Evolutionary conservation across 1,140 invertebrate species (phyloP), one percentile per base, ranked within the genome.

Genomic region (Drosophila miranda): DNA sequence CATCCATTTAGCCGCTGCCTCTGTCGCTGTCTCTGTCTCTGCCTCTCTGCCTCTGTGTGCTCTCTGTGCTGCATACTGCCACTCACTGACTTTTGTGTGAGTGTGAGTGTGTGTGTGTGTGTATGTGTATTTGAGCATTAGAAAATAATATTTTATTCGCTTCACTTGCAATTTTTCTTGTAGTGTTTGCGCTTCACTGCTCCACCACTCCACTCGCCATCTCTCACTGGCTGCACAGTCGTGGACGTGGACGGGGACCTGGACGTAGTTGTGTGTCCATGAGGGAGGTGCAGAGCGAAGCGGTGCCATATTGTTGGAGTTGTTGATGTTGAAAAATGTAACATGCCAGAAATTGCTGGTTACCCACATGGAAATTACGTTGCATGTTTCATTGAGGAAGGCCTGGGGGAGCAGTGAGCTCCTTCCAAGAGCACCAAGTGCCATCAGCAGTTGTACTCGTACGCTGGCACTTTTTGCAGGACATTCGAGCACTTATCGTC

Each of bases 241-340:
- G 45, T 45, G 34, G 41, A 49, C 26, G 28, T 62, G 26, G 3
- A 49, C 34, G 16, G 59, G 21, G 3, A 34, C 5, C 3, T 72
- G 21, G 55, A 21, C 64, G 3, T 26, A 26, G 23, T 5, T 26
- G 34, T 44, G 46, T 54, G 49, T 61, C 54, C 60, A 41, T 72
- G 60, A 23, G 14, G 23, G 43, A 48, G 51, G 57, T 58, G 38
- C 50, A 70, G 46, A 46, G 51, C 44, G 69, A 51, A 62, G 9
- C 64, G 64, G 60, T 68, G 79, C 83, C 83, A 87, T 88, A 83
- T 89, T 89, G 80, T 72, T 82, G 71, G 71, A 86, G 84, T 90
- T 90, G 89, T 86, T 86, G 89, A 90, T 84, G 83, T 88, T 83
- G 83, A 88, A 83, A 88, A 88, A 88, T 88, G 83, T 88, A 63